Evolutionary conservation across 2,888 invertebrate species (phyloP).

Genomic region (Nowickia ferox): DNA sequence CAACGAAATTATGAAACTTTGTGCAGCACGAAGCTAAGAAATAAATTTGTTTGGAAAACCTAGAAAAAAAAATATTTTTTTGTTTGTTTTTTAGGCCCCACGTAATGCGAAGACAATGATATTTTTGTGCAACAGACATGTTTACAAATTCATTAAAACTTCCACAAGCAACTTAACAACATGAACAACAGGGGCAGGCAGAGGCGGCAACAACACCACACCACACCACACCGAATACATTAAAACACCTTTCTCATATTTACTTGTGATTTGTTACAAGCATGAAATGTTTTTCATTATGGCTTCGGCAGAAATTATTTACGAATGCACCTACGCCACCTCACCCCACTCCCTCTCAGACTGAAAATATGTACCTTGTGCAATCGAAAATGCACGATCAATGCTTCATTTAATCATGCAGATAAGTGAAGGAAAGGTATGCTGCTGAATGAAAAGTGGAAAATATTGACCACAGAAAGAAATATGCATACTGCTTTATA

Average conservation of each 20-base stretch:
- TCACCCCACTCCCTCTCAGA: neutral
- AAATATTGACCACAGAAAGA: neutral
- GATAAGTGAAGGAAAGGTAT: neutral
- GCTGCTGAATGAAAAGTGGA: neutral
- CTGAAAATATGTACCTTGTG: neutral
- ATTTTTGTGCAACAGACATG: conserved; percentile 30
- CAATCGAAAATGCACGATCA: conserved; percentile 49
- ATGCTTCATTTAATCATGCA: conserved; percentile 59
- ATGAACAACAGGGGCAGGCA: neutral
- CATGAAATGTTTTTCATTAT: conserved; percentile 50
- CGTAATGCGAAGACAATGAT: conserved; percentile 62
- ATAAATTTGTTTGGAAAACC: conserved; percentile 7
- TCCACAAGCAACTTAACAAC: neutral
- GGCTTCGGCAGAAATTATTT: conserved; percentile 6
- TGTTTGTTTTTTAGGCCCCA: neutral
- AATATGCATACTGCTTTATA: neutral
- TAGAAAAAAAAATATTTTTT: conserved; percentile 28
- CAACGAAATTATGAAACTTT: conserved; percentile 48
- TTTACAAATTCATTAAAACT: conserved; percentile 6
- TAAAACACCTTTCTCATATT: conserved; percentile 62
- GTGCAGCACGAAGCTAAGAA: neutral
- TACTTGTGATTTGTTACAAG: conserved; percentile 63
- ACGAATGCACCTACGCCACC: neutral
- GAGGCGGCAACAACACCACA: neutral
- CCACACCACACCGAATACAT: conserved; percentile 20